phyloP scores from a whole-genome alignment of 2,113 vertebrate genomes.

The Crotalus tigris region DNA sequence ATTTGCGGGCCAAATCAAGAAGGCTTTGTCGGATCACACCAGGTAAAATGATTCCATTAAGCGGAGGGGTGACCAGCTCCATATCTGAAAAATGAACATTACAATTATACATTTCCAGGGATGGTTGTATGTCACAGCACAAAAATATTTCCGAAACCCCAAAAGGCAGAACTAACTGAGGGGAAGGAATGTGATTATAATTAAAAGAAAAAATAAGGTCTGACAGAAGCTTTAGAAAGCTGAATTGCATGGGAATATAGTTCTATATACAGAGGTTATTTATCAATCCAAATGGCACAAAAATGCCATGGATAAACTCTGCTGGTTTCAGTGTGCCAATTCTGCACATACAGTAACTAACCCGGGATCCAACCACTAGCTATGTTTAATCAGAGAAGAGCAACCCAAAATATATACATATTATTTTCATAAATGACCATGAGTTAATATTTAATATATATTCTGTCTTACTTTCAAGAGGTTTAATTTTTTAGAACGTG shows the following conservation, averaged over 20 bases:
- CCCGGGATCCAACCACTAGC: not conserved
- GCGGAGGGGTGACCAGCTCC: slow-evolving; percentile 81
- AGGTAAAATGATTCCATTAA: slow-evolving; percentile 85
- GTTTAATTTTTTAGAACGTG: not conserved
- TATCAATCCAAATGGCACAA: not conserved
- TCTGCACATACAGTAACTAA: not conserved
- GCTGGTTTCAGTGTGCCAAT: not conserved
- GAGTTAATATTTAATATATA: not conserved
- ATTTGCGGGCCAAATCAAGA: slow-evolving; percentile 79
- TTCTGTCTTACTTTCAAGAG: not conserved
- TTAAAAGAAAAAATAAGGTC: not conserved
- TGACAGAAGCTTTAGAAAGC: not conserved
- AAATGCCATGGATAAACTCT: not conserved
- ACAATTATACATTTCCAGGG: not conserved
- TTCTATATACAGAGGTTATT: not conserved
- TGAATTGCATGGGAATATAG: not conserved
- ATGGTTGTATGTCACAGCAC: not conserved
- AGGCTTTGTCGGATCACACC: slow-evolving; percentile 85
- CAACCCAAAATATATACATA: not conserved
- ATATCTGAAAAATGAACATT: slow-evolving; percentile 60
- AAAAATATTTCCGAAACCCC: not conserved
- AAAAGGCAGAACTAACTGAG: not conserved
- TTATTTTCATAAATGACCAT: not conserved
- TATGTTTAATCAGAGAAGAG: not conserved
- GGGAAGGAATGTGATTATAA: not conserved